Base-by-base conservation (phyloP, 2,797 vertebrate genomes). In the Crocodylus rhombifer region DNA sequence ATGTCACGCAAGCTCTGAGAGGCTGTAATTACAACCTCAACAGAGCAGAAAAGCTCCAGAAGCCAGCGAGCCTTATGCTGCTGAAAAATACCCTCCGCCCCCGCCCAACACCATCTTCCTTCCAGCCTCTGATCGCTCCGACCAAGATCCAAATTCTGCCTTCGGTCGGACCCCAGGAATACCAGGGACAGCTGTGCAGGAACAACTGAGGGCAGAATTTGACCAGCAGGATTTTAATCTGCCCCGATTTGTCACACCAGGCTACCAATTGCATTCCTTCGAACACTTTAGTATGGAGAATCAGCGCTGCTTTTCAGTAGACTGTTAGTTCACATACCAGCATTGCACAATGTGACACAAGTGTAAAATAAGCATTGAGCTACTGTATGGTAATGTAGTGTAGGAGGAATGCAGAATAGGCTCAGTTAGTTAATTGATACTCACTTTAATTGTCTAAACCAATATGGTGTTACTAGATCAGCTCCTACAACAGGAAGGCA, bases 1-100 rank as follows among this genome's bases (percentile, higher is more conserved):
- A 97, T 93, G 97, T 97, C 96, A 97, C 18, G 36, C 97, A 97
- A 97, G 96, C 97, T 97, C 97, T 97, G 96, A 97, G 96, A 97
- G n/a, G 42, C 95, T 97, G 93, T 97, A 97, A 98, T 97, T 97
- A 96, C 92, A 97, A 96, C 97, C 84, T 95, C 97, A 97, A 85
- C 84, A 96, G 97, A 97, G 97, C 96, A 97, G 96, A 97, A 98
- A 97, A 98, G 93, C 97, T 96, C 90, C 90, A 77, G 82, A 91
- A 97, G 92, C 69, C 92, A 95, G 93, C 58, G 80, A 91, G 83
- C 28, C 90, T 95, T 69, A 20, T 57, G 91, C 95, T 86, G 77
- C 87, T 95, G 80, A 76, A 14, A 92, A 91, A 96, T 91, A 36
- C 95, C 87, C 79, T 92, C 91, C 77, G 91, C 84, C 90, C 86